Evolutionary conservation across 1,140 invertebrate genomes (phyloP), one percentile per base, ranked within the genome.

Genomic region (Antheraea mylitta): DNA sequence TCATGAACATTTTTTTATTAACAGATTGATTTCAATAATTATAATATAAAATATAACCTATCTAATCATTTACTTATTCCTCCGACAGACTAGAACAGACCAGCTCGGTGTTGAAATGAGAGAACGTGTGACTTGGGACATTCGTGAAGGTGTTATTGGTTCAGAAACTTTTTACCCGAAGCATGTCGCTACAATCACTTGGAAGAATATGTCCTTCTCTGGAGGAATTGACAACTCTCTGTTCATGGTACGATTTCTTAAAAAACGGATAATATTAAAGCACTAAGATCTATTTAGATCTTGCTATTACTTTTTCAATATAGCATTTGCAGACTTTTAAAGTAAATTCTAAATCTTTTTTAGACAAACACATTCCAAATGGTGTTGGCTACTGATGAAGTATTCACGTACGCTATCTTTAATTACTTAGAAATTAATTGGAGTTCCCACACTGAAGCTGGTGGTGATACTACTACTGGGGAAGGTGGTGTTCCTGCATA

Each of bases 301-400:
- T 63, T 42, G 38, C 7, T 4, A 42, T 42, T 11, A 42, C 38
- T 42, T 38, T 38, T 38, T 38, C 37, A 6, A 6, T 38, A 38
- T 38, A 38, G 37, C 37, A n/a, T n/a, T n/a, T n/a, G n/a, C n/a
- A n/a, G 22, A 30, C 22, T 30, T 30, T 2, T 30, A 30, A 30
- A 30, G 4, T 30, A 30, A 30, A 30, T 30, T 30, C 22, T 30
- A 30, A 30, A 30, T 30, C 22, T 30, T 1, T 30, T 71, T 19
- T 59, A 98, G 95, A 99, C 98, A 4, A 99, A 99, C 84, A 98
- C 98, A 0, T 99, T 99, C 92, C 98, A 99, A 95, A 93, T 98
- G 92, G 95, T 99, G 3, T 81, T 99, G 36, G 97, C 96, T 0
- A 99, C 98, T 0, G 98, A 99, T 89, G 98, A 99, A 93, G 97